Evolutionary conservation across 2,888 invertebrate genomes (phyloP).

Genomic region (Podotricha telesiphe): DNA sequence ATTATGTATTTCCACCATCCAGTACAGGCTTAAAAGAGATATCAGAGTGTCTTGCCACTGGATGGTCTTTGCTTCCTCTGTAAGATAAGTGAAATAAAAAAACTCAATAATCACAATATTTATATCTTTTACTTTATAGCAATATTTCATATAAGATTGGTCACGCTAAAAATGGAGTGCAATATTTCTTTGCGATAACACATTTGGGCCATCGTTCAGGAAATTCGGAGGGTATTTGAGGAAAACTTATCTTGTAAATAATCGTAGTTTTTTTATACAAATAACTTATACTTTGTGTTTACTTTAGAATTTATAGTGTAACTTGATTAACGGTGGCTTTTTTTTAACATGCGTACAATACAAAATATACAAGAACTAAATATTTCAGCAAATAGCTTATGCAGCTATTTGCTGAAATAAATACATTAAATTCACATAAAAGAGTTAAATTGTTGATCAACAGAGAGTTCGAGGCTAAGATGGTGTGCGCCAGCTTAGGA

Average conservation of each 20-base stretch:
- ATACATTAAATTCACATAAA: not conserved
- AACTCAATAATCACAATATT: not conserved
- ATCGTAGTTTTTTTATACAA: conserved; percentile 12
- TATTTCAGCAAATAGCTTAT: no score
- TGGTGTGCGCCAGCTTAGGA: no score
- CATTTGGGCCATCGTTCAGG: conserved; percentile 28
- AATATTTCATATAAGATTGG: conserved; percentile 33
- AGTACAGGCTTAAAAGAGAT: no score
- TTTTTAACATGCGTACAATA: no score
- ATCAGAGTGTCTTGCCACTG: no score
- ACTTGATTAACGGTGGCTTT: not conserved
- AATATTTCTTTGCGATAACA: conserved; percentile 27
- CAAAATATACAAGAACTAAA: no score
- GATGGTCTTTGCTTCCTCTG: no score
- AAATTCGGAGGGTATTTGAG: conserved; percentile 22
- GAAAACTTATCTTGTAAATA: conserved; percentile 23
- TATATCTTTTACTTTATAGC: not conserved
- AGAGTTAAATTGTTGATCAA: no score
- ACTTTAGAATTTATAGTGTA: not conserved
- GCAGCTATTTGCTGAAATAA: no score
- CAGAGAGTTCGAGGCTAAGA: no score
- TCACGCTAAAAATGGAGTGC: conserved; percentile 28
- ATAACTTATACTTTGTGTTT: not conserved
- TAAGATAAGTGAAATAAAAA: not conserved
- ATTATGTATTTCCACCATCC: no score